A percentile compares a stretch with the other conserved stretches of the same genome.
These are phyloP conservation scores for Apteryx owenii DNA, from an alignment of 2,113 vertebrate genomes.

Conservation along the genomic window DNA sequence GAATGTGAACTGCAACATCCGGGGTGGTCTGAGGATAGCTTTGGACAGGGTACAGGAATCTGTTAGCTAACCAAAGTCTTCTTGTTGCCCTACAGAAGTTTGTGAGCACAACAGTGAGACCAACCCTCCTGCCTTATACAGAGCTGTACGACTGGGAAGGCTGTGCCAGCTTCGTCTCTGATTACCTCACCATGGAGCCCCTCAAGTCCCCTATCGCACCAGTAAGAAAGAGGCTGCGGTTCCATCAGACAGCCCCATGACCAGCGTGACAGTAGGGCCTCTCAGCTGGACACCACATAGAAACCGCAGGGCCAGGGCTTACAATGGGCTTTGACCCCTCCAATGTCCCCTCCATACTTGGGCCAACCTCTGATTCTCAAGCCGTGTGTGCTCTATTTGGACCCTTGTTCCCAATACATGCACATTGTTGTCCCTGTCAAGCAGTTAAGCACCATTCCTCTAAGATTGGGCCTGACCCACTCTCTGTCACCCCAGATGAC, in stretches of 20 bases:
- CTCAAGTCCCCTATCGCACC: slow-evolving; percentile 78
- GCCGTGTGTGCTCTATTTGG: background rate
- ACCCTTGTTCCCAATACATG: background rate
- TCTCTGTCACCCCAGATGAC: background rate
- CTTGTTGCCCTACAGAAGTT: slow-evolving; percentile 85
- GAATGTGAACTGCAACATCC: background rate
- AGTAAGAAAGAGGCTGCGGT: slow-evolving; percentile 69
- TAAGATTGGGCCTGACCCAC: background rate
- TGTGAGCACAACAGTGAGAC: slow-evolving; percentile 87
- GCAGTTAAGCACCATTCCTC: background rate
- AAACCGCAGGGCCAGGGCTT: background rate
- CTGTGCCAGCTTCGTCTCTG: slow-evolving; percentile 85
- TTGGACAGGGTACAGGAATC: background rate
- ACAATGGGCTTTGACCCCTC: background rate
- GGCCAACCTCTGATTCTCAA: background rate
- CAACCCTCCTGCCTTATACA: slow-evolving; percentile 74
- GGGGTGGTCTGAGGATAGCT: background rate
- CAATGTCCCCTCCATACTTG: background rate
- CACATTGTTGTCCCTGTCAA: background rate
- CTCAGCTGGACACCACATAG: background rate
- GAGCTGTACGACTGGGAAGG: slow-evolving; percentile 86
- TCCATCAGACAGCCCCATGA: background rate
- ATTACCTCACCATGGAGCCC: slow-evolving; percentile 84
- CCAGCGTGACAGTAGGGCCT: background rate
- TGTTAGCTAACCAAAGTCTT: background rate